Evolutionary conservation across 2,797 vertebrate genomes (phyloP).

Genomic region (Epinephelus coioides): DNA sequence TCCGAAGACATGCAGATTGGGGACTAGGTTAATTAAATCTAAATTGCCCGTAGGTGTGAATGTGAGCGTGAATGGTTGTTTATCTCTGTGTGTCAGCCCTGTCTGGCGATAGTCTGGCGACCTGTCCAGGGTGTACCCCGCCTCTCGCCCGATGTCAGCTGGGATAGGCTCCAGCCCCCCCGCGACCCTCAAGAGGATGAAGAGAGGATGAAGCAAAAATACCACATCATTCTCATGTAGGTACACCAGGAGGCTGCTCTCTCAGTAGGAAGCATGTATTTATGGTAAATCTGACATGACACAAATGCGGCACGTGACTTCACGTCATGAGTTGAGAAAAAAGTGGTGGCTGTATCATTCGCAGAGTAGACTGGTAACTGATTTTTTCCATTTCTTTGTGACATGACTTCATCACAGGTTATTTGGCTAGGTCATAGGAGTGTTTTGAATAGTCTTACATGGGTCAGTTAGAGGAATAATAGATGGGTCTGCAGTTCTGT

Average conservation of each 20-base stretch:
- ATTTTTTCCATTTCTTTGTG: constrained; percentile 23
- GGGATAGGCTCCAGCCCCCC: too few relatives aligned
- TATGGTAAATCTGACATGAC: constrained; percentile 52
- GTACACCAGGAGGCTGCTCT: constrained; percentile 30
- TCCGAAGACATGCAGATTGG: too few relatives aligned
- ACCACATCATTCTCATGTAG: constrained; percentile 7
- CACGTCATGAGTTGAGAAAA: constrained; percentile 14
- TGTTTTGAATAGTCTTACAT: constrained; percentile 6
- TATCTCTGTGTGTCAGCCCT: too few relatives aligned
- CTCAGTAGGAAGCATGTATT: constrained; percentile 39
- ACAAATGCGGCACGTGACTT: constrained; percentile 27
- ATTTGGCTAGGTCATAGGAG: neutral
- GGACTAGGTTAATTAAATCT: too few relatives aligned
- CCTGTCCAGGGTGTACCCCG: too few relatives aligned
- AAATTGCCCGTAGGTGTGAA: too few relatives aligned
- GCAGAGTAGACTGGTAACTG: constrained; percentile 2
- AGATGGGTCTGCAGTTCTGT: neutral
- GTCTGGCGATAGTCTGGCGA: too few relatives aligned
- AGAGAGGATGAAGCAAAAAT: neutral
- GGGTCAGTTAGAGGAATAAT: neutral
- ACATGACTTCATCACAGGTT: constrained; percentile 7
- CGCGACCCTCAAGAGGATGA: too few relatives aligned
- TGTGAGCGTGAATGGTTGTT: too few relatives aligned
- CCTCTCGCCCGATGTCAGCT: too few relatives aligned
- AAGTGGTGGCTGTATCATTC: neutral